Evolutionary conservation across 2,888 invertebrate species (phyloP).

Genomic region (Rhimphoctona megacephalus): DNA sequence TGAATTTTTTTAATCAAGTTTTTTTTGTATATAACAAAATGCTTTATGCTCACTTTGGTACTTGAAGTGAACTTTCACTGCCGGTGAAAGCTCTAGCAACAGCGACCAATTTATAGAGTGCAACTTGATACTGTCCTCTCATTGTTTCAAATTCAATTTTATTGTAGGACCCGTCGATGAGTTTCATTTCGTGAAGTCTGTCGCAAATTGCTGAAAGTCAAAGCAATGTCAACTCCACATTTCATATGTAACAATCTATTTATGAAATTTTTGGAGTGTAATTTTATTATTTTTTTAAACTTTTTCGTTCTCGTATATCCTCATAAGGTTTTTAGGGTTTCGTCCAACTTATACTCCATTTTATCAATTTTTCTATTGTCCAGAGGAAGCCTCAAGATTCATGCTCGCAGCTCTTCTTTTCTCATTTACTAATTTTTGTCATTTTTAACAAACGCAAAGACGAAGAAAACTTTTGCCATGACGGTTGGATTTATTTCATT

Average conservation of each 20-base stretch:
- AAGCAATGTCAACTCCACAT: not conserved
- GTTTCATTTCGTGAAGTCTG: slow-evolving; percentile 88
- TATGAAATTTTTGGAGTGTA: not conserved
- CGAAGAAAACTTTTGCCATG: not conserved
- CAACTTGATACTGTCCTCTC: slow-evolving; percentile 89
- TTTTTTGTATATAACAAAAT: not conserved
- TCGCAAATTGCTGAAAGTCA: slow-evolving; percentile 87
- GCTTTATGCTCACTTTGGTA: slow-evolving; percentile 74
- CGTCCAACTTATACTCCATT: not conserved
- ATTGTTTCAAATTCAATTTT: slow-evolving; percentile 90
- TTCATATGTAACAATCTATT: not conserved
- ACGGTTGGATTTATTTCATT: not conserved
- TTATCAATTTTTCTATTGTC: not conserved
- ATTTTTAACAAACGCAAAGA: too few species aligned
- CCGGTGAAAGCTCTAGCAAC: slow-evolving; percentile 85
- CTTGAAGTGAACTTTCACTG: slow-evolving; percentile 72
- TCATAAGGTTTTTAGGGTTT: not conserved
- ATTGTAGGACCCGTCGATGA: slow-evolving; percentile 90
- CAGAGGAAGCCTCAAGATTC: not conserved
- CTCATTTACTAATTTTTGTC: too few species aligned
- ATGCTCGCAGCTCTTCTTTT: too few species aligned
- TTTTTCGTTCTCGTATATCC: not conserved
- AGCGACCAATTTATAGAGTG: slow-evolving; percentile 88
- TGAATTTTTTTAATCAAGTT: not conserved
- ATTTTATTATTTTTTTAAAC: not conserved